Evolutionary conservation across 2,113 vertebrate species (phyloP), one percentile per base, ranked within the genome.

Genomic region (Nothocercus nigrocapillus): DNA sequence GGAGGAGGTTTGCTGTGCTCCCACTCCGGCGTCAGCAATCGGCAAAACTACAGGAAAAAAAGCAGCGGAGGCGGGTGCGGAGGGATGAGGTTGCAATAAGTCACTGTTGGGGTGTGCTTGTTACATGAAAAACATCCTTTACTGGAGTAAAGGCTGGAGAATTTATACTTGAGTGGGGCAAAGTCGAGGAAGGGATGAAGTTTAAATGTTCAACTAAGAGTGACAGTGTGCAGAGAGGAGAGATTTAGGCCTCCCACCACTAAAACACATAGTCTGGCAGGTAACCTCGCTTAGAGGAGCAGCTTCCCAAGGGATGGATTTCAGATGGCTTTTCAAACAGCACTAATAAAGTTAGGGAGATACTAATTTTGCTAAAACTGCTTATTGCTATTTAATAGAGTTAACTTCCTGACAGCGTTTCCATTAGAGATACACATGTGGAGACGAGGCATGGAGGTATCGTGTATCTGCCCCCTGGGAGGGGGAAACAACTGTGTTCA

Each of bases 371-470:
- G 94, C 75, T 94, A 91, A 92, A 96, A 95, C 88, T 58, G 51
- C 68, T 95, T 56, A 84, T 93, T 97, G 95, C 81, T 88, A 90
- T 86, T 89, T 64, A 95, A 94, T 93, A 93, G 69, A 53, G 9
- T 18, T 67, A 95, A 88, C 76, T 88, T 92, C 96, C 93, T 76
- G 95, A 93, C 95, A 97, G 94, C 91, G 70, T 84, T 90, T 94
- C 95, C 92, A 95, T 94, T 97, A 93, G 82, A 74, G 92, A 76
- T 61, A 58, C 53, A 91, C 34, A 3, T 89, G 85, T 82, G 78
- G 77, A 80, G 74, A 85, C 1, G 64, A 87, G 93, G 96, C 74
- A 79, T 66, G 94, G 88, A 88, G 89, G 94, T 73, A 95, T 93
- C 95, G 38, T 51, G 77, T 95, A 88, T 86, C 96, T 85, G 82